Evolutionary conservation across 2,113 vertebrate genomes (phyloP).

Genomic region (Rynchops niger): DNA sequence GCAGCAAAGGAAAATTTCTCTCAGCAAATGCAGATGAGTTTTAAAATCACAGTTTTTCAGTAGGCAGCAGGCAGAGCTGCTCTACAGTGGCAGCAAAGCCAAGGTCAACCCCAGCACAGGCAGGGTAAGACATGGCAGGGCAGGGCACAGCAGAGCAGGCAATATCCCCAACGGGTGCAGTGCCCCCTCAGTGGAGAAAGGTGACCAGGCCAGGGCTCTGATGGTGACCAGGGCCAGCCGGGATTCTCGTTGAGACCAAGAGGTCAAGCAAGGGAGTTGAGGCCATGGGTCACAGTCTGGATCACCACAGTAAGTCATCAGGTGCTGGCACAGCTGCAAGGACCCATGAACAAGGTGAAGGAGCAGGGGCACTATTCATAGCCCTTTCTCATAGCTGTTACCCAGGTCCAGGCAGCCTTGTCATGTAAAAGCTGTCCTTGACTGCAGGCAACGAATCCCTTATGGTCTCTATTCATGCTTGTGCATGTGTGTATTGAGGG

Average conservation of each 20-base stretch:
- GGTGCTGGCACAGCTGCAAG: neutral
- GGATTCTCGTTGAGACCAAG: neutral
- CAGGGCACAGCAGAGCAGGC: neutral
- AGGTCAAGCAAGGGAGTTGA: neutral
- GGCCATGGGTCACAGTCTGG: neutral
- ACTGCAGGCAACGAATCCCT: neutral
- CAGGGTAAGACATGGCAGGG: neutral
- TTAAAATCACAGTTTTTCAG: neutral
- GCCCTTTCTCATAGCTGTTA: neutral
- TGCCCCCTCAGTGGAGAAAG: neutral
- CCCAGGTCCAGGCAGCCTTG: neutral
- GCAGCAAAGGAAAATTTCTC: neutral
- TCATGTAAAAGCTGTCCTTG: neutral
- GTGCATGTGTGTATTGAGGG: fast-evolving
- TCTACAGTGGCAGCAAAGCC: neutral
- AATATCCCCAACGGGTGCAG: fast-evolving
- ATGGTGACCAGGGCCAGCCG: neutral
- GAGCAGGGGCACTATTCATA: neutral
- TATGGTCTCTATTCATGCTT: fast-evolving
- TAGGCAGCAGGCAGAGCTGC: neutral
- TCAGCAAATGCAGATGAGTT: neutral
- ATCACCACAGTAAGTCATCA: neutral
- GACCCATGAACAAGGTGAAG: neutral
- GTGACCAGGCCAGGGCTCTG: neutral
- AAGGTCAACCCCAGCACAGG: neutral